These are phyloP conservation scores for Hylia prasina DNA, from an alignment of 2,113 vertebrate species.

Conservation along the genomic window DNA sequence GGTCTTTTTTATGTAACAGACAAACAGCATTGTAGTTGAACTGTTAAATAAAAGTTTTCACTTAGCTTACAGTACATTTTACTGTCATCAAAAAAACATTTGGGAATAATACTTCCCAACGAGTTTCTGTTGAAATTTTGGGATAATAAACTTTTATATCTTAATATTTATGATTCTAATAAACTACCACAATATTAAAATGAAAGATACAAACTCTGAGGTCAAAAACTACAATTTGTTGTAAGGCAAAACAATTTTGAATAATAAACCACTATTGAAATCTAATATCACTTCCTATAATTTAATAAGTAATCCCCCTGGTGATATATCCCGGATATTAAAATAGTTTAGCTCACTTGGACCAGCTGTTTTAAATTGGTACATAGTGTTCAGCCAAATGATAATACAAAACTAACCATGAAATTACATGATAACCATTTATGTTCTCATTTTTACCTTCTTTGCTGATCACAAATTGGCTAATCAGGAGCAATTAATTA, in stretches of 20 bases:
- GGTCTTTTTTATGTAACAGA: neutral
- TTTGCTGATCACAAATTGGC: neutral
- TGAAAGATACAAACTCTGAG: conserved; percentile 60
- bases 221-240: conserved; percentile 69
- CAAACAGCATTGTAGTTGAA: conserved; percentile 8
- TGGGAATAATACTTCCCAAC: conserved; percentile 47
- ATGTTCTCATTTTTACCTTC: neutral
- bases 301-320: conserved; percentile 70
- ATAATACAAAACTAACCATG: conserved; percentile 44
- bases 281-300: conserved; percentile 66
- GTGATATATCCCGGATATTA: conserved; percentile 71
- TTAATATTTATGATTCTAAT: conserved; percentile 73
- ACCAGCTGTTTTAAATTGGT: conserved; percentile 72
- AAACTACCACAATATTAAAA: conserved; percentile 66
- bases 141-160: conserved; percentile 59
- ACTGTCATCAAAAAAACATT: conserved; percentile 57
- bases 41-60: conserved; percentile 34
- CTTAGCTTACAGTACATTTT: conserved; percentile 55
- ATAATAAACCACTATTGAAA: conserved; percentile 67
- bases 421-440: neutral
- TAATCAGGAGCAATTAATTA: neutral
- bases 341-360: conserved; percentile 62
- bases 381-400: conserved; percentile 42
- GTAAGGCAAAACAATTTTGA: conserved; percentile 66
- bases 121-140: conserved; percentile 48